Conservation (phyloP, 2,797 vertebrate genomes). For the Sus cebifrons region DNA sequence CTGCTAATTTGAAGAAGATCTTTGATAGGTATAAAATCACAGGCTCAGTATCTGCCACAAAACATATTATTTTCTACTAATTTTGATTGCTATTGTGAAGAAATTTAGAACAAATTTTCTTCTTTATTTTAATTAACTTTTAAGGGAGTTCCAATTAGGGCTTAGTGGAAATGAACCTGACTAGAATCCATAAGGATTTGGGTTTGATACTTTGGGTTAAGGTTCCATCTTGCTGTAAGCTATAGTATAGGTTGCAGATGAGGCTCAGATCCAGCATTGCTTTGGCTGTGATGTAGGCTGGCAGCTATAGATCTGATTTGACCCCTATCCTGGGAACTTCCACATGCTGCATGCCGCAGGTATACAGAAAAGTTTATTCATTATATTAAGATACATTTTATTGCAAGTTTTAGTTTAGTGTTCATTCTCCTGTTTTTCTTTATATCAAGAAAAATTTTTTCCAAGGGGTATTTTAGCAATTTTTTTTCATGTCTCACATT, state of each 20-base stretch:
- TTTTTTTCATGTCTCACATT: background rate
- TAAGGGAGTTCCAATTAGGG: background rate
- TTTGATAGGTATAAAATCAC: background rate
- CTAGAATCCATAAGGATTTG: too few relatives aligned
- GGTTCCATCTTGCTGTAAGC: too few relatives aligned
- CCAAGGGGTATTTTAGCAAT: background rate
- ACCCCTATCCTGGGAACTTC: too few relatives aligned
- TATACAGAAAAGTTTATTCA: background rate
- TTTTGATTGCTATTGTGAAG: background rate
- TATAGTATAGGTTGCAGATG: too few relatives aligned
- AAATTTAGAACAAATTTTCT: slow-evolving; percentile 20
- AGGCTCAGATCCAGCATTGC: too few relatives aligned
- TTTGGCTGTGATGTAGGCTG: too few relatives aligned
- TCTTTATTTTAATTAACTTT: background rate
- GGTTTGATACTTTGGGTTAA: too few relatives aligned
- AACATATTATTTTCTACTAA: background rate
- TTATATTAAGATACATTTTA: background rate
- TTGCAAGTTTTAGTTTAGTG: background rate
- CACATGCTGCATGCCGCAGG: too few relatives aligned
- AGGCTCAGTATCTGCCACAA: background rate
- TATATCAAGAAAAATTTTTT: background rate
- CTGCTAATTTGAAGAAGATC: background rate
- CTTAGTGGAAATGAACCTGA: too few relatives aligned
- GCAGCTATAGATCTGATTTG: too few relatives aligned
- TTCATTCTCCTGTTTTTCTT: background rate